Conservation (phyloP, 2,888 invertebrate species). For the Pterobdella sp. region DNA sequence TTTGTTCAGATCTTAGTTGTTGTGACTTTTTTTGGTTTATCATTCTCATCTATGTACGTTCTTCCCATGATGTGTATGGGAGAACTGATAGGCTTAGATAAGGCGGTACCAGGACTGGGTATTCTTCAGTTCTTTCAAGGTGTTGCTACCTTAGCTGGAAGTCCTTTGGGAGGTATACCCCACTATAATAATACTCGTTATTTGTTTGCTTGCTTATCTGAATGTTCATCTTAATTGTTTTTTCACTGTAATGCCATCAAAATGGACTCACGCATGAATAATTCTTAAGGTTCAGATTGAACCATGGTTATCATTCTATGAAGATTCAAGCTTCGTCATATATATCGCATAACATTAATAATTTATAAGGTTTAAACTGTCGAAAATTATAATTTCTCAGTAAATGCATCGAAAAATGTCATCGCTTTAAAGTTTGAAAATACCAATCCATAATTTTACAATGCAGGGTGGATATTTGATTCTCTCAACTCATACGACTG, state of each 20-base stretch:
- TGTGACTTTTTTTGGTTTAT: conserved; percentile 14
- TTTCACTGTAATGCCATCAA: too few relatives aligned
- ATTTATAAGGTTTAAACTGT: too few relatives aligned
- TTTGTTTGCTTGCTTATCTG: too few relatives aligned
- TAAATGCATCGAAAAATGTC: not conserved
- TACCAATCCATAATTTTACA: not conserved
- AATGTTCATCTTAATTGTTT: too few relatives aligned
- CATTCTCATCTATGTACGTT: conserved; percentile 19
- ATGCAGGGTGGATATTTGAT: conserved; percentile 19
- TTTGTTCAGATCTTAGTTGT: conserved; percentile 4
- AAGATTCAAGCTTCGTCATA: too few relatives aligned
- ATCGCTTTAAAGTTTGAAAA: not conserved
- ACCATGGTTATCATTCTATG: too few relatives aligned
- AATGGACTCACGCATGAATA: too few relatives aligned
- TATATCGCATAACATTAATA: too few relatives aligned
- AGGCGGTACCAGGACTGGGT: conserved; percentile 22
- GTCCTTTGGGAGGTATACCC: conserved; percentile 25
- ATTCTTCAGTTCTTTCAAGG: conserved; percentile 26
- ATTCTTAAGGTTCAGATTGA: too few relatives aligned
- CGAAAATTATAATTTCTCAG: not conserved
- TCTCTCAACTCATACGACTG: not conserved
- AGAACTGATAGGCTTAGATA: conserved; percentile 21
- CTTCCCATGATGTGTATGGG: conserved; percentile 28
- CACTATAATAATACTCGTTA: too few relatives aligned
- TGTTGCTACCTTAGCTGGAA: conserved; percentile 19